Base-by-base conservation (phyloP, 2,888 invertebrate species). In the Drosophila longiperda region DNA sequence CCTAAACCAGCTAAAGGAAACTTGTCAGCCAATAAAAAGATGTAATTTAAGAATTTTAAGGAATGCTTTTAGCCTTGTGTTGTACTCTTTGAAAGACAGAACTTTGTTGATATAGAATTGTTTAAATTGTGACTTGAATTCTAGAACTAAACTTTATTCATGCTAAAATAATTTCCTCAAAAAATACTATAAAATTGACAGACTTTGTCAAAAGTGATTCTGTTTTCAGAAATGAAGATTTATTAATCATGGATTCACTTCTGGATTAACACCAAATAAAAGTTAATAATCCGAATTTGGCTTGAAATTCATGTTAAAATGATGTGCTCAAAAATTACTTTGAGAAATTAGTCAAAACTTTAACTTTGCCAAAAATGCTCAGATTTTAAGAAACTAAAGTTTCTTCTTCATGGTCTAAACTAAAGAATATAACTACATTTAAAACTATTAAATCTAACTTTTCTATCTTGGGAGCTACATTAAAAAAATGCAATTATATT, bases 1-100 rank as follows among this genome's bases (percentile, higher is more conserved):
- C 42, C 34, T 15, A 34, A 17, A 38, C 11, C 15, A 23, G 23
- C 33, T 9, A n/a, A n/a, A 15, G 50, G 59, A 70, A 72, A 55
- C 42, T 58, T 57, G 50, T 12, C 17, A 3, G 32, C 5, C 38
- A 60, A 3, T 15, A 42, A 42, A 45, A 7, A 20, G 20, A 45
- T 45, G 12, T 0, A 12, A 20, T 15, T 7, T 3, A 7, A 15
- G 7, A 23, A 45, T 1, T 23, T 15, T 0, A 23, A 23, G 20
- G 40, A 40, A 8, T 40, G 40, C 7, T 38, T 3, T 8, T 38
- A 8, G 38, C 3, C 38, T 17, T 38, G 17, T 17, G 3, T 38
- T 17, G 1, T 8, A 38, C 38, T 3, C 9, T 40, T n/a, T 4
- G 4, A 17, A 3, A n/a, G 40, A 29, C 29, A 29, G 29, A 29